Percentiles rank a stretch among this genome's conserved stretches.
Conservation (phyloP, 1,140 invertebrate species). For the Drosophila ambigua region DNA sequence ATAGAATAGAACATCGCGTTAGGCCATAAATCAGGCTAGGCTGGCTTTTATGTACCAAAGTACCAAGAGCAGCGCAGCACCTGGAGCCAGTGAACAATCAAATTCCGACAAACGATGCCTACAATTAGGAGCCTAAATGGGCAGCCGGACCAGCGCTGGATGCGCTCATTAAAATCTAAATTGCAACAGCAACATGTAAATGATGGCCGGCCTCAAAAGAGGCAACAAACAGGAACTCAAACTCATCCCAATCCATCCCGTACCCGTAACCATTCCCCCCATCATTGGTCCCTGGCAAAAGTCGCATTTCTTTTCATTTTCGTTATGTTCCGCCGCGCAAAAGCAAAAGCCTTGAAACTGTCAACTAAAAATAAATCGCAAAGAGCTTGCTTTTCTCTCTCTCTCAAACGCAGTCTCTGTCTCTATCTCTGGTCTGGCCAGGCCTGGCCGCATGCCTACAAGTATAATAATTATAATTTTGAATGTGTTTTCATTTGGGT, state of each 20-base stretch:
- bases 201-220: slow-evolving; percentile 16
- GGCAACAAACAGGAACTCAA: slow-evolving; percentile 5
- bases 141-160: not conserved
- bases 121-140: slow-evolving; percentile 49
- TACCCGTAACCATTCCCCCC: not conserved
- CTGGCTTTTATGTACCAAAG: slow-evolving; percentile 30
- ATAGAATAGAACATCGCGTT: slow-evolving; percentile 28
- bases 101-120: slow-evolving; percentile 45
- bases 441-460: not conserved
- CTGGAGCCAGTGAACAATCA: slow-evolving; percentile 65
- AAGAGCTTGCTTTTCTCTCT: slow-evolving; percentile 49
- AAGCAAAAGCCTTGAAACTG: slow-evolving; percentile 75
- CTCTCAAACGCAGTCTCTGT: slow-evolving; percentile 3
- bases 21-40: slow-evolving; percentile 56
- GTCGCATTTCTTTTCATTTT: slow-evolving; percentile 57
- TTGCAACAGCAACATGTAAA: slow-evolving; percentile 53
- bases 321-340: slow-evolving; percentile 47
- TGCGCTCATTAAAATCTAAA: slow-evolving; percentile 62
- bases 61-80: slow-evolving; percentile 1
- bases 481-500: slow-evolving; percentile 54
- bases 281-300: slow-evolving; percentile 35
- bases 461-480: slow-evolving; percentile 68
- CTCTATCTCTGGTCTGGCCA: slow-evolving; percentile 6
- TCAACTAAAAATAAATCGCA: slow-evolving; percentile 81
- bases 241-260: no score